Evolutionary conservation across 1,140 invertebrate species (phyloP).

Genomic region (Brachionus calyciflorus): DNA sequence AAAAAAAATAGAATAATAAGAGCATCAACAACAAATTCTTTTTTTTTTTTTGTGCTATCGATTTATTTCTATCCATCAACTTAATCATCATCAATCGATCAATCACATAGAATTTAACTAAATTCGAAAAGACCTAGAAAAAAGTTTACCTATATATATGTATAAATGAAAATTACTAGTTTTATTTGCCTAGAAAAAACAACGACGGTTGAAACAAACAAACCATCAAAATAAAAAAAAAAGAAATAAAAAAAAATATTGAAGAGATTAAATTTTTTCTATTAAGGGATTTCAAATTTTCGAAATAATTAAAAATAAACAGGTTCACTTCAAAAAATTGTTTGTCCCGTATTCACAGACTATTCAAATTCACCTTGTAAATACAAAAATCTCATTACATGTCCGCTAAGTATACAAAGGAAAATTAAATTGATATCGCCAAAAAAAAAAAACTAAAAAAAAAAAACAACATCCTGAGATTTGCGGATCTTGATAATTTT

Average conservation of each 20-base stretch:
- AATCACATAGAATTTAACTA: constrained; percentile 12
- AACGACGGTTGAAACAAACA: constrained; percentile 37
- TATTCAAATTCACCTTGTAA: neutral
- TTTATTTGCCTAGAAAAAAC: constrained; percentile 36
- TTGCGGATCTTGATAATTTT: neutral
- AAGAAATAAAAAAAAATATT: no score
- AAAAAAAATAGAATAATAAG: no score
- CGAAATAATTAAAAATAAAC: constrained; percentile 41
- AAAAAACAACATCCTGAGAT: neutral
- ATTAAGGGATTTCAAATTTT: constrained; percentile 40
- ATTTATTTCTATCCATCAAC: constrained; percentile 26
- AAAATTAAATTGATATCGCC: neutral
- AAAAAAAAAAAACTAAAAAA: neutral
- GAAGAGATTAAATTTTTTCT: constrained; percentile 42
- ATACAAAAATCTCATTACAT: constrained; percentile 30
- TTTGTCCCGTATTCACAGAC: constrained; percentile 7
- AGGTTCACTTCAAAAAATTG: constrained; percentile 17
- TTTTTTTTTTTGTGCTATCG: neutral
- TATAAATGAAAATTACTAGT: neutral
- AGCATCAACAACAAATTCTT: no score
- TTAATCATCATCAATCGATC: constrained; percentile 38
- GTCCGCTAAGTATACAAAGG: constrained; percentile 4
- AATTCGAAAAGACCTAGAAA: constrained; percentile 22
- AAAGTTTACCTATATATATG: constrained; percentile 23
- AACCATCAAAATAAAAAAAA: neutral